These are phyloP conservation scores for Phaethornis superciliosus DNA, from an alignment of 2,113 vertebrate species.

Conservation along the genomic window DNA sequence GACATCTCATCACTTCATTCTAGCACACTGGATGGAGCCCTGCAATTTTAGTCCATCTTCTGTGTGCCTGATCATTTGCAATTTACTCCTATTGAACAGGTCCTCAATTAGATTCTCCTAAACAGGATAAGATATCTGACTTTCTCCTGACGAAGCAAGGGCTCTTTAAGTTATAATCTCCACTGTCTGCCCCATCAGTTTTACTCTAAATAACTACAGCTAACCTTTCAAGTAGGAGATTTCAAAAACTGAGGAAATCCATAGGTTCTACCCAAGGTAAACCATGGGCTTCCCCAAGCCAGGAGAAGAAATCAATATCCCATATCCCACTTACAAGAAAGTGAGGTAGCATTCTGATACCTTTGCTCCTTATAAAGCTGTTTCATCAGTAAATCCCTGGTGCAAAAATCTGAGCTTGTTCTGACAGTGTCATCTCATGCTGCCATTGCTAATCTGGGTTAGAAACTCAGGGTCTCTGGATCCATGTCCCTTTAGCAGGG, in stretches of 20 bases:
- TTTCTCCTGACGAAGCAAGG: background rate
- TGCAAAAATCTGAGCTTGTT: background rate
- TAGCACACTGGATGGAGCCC: background rate
- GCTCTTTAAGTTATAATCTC: constrained; percentile 18
- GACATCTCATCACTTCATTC: background rate
- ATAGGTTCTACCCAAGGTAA: constrained; percentile 22
- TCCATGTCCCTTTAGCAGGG: background rate
- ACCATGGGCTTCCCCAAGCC: background rate
- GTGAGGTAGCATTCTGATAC: background rate
- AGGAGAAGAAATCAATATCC: constrained; percentile 15
- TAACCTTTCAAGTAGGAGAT: constrained; percentile 43
- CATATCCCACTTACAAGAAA: constrained; percentile 4
- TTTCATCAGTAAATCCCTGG: background rate
- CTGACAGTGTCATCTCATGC: background rate
- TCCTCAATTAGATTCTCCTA: constrained; percentile 37
- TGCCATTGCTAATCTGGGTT: background rate
- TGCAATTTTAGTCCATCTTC: background rate
- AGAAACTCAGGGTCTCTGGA: background rate
- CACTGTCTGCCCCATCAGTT: background rate
- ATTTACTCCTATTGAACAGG: constrained; percentile 38
- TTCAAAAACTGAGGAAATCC: constrained; percentile 47
- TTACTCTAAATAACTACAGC: constrained; percentile 4
- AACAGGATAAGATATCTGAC: background rate
- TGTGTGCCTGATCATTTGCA: background rate
- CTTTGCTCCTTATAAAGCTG: constrained; percentile 5